Base-by-base conservation (phyloP, 1,140 invertebrate genomes). In the Trypoxylus dichotomus region DNA sequence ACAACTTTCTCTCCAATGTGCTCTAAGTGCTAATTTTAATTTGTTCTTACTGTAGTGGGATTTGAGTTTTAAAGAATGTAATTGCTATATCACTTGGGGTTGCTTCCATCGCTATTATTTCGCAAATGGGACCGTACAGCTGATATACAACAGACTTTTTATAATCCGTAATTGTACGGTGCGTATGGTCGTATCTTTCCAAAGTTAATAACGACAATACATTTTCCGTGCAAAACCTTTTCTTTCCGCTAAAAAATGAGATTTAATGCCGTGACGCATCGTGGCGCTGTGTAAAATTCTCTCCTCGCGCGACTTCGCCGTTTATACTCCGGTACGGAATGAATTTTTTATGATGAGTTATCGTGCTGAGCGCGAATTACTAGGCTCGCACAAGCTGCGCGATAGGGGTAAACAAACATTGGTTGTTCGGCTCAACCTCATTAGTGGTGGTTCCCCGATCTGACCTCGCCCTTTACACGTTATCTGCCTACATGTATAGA, bases 291-390 rank as follows among this genome's bases (percentile, higher is more conserved):
- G 15, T n/a, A 43, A 43, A 43, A 15, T 43, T 43, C 42, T 43
- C 42, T 15, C 42, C 15, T 43, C 15, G 15, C 15, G 42, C 42
- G 42, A 43, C 47, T 54, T n/a, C 19, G 19, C 47, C 47, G 19
- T 54, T 54, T 19, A 54, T 54, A 19, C 47, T 15, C 5, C 32
- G 32, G 32, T 8, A 37, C 32, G 32, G 13, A 15, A 54, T 54
- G 47, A 54, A 54, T 54, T 54, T 54, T 54, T 54, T 54, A 54
- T 54, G 47, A 54, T 54, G 47, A 54, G 47, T 54, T 54, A 54
- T 54, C 47, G 47, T 54, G 47, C 47, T 6, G 47, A n/a, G 47
- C 47, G 47, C 47, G 47, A 54, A 54, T 54, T 54, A 54, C 47
- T 54, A 54, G 47, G 13, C 47, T 54, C 19, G 47, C 47, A 54